These are phyloP conservation scores for Herminia tarsipennalis DNA, from an alignment of 2,888 invertebrate species.

Conservation along the genomic window DNA sequence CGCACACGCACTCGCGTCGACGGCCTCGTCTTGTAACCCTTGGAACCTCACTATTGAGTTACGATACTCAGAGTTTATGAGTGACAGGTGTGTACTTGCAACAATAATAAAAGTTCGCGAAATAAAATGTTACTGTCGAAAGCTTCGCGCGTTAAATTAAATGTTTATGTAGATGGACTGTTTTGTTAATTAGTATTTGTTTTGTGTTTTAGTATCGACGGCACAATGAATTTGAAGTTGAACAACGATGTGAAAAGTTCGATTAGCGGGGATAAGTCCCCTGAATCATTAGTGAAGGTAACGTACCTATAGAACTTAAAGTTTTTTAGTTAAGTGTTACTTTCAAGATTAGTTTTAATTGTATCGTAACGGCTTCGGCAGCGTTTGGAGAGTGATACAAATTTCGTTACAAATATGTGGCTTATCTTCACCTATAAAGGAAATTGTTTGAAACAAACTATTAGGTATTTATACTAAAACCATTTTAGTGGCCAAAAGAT, in stretches of 20 bases:
- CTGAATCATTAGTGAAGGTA: conserved; percentile 71
- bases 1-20: conserved; percentile 53
- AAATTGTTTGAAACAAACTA: too few relatives aligned
- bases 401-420: too few relatives aligned
- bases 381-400: too few relatives aligned
- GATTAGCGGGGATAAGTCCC: conserved; percentile 54
- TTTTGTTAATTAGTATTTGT: conserved; percentile 13
- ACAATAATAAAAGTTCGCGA: neutral
- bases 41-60: conserved; percentile 4
- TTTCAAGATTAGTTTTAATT: too few relatives aligned
- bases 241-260: conserved; percentile 72
- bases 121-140: neutral
- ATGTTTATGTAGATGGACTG: neutral
- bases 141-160: neutral
- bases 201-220: conserved; percentile 48
- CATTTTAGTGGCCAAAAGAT: too few relatives aligned
- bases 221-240: conserved; percentile 74
- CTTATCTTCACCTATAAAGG: too few relatives aligned
- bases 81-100: conserved; percentile 56
- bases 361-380: too few relatives aligned
- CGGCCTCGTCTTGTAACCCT: conserved; percentile 10
- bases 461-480: too few relatives aligned
- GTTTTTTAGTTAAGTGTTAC: too few relatives aligned
- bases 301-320: neutral
- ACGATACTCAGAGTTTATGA: conserved; percentile 48